Evolutionary conservation across 2,888 invertebrate species (phyloP).

Genomic region (Synergus japonicus): DNA sequence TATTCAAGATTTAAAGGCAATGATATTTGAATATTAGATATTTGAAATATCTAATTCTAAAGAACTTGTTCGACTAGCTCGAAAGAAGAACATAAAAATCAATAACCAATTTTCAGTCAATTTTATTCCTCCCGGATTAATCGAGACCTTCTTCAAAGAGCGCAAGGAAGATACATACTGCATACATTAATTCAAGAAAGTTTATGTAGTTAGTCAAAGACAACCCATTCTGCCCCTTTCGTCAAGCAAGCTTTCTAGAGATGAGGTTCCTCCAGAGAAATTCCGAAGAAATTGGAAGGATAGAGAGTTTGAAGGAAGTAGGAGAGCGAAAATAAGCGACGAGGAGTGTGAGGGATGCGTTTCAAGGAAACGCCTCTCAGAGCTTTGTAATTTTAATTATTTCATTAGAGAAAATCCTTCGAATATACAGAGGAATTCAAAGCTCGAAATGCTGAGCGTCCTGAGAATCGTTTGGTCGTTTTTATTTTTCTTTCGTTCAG

Average conservation of each 20-base stretch:
- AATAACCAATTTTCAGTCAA: not conserved
- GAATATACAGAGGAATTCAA: conserved; percentile 57
- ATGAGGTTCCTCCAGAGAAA: not conserved
- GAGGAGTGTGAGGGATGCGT: conserved; percentile 20
- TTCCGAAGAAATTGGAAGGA: conserved; percentile 32
- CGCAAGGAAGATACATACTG: not conserved
- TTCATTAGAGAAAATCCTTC: conserved; percentile 64
- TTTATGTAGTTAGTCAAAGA: not conserved
- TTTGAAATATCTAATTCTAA: no score
- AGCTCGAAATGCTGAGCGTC: conserved; percentile 36
- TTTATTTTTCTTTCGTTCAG: conserved; percentile 54
- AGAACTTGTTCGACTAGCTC: no score
- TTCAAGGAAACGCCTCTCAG: conserved; percentile 30
- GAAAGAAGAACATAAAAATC: not conserved
- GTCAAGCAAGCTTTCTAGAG: not conserved
- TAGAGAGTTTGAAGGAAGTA: conserved; percentile 42
- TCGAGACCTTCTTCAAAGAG: not conserved
- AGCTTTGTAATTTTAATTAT: conserved; percentile 65
- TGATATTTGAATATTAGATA: no score
- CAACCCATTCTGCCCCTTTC: not conserved
- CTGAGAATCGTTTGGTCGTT: conserved; percentile 44
- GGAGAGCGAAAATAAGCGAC: conserved; percentile 40
- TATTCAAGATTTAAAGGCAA: no score
- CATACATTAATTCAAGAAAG: not conserved
- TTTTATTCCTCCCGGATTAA: not conserved